phyloP scores from a whole-genome alignment of 2,113 vertebrate species.

The Muntiacus reevesi region DNA sequence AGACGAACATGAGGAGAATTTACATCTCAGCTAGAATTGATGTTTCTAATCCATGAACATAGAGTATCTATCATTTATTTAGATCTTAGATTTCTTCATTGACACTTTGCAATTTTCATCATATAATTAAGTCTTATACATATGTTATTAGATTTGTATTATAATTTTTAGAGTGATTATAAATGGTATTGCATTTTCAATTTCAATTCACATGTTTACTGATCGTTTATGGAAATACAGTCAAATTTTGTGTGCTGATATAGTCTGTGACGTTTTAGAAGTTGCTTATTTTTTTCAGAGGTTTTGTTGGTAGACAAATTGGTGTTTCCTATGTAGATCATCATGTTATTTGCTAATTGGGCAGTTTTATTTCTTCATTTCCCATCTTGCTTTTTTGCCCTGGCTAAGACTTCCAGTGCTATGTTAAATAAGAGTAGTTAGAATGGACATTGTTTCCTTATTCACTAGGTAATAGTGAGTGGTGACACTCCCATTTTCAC shows the following conservation, averaged over 20 bases:
- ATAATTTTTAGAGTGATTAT: background rate
- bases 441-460: background rate
- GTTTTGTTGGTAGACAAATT: background rate
- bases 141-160: background rate
- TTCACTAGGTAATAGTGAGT: background rate
- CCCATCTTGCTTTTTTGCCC: background rate
- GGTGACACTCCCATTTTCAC: background rate
- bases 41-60: background rate
- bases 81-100: background rate
- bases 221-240: background rate
- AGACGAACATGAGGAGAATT: background rate
- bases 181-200: background rate
- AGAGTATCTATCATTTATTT: background rate
- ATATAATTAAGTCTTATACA: background rate
- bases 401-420: background rate
- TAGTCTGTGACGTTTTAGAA: background rate
- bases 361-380: background rate
- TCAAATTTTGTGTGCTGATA: background rate
- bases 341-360: background rate
- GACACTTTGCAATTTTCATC: background rate
- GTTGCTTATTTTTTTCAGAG: background rate
- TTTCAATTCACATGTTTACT: background rate
- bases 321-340: background rate
- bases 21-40: background rate
- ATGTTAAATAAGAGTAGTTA: background rate